Evolutionary conservation across 1,140 invertebrate species (phyloP).

Genomic region (Linepithema humile): DNA sequence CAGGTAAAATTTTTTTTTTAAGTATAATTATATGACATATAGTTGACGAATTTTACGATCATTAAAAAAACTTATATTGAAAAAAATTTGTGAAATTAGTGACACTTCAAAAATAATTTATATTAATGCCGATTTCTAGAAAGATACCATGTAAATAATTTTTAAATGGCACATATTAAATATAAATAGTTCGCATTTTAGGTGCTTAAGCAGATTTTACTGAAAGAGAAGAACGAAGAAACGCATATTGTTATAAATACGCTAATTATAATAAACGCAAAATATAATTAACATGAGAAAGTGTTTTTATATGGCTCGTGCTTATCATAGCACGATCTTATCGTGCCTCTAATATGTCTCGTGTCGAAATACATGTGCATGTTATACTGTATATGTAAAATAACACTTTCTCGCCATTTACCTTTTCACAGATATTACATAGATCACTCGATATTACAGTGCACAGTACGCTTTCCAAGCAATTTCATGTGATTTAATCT

Average conservation of each 20-base stretch:
- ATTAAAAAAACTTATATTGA: background rate
- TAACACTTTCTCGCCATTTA: constrained; percentile 50
- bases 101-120: background rate
- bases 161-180: background rate
- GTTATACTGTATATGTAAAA: background rate
- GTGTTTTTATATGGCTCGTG: background rate
- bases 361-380: background rate
- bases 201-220: background rate
- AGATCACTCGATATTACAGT: constrained; percentile 39
- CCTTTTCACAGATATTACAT: constrained; percentile 25
- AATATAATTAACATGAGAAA: constrained; percentile 44
- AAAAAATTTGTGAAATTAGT: background rate
- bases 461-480: constrained; percentile 10
- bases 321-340: constrained; percentile 13
- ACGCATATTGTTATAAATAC: background rate
- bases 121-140: background rate
- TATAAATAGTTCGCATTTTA: background rate
- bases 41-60: background rate
- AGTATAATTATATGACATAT: background rate
- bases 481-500: constrained; percentile 32
- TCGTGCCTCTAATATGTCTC: background rate
- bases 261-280: background rate
- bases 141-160: background rate
- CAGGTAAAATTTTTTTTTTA: background rate
- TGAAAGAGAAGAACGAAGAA: background rate